phyloP scores from a whole-genome alignment of 92 coral and sea anemone genomes.

The Actinernus sp. region DNA sequence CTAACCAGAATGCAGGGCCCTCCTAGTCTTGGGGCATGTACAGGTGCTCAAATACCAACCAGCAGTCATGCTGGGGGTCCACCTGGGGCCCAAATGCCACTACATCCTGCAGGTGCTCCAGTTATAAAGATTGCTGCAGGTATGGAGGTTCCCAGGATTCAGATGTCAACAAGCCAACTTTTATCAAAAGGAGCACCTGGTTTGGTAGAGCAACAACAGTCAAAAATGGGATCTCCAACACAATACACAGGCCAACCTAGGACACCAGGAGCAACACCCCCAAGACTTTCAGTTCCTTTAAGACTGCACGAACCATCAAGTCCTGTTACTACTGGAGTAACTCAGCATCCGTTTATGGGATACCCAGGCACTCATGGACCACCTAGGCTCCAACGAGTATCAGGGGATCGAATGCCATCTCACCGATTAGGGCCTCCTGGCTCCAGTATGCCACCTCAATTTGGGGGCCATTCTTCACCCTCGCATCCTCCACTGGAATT shows the following conservation, averaged over 20 bases:
- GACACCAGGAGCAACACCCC: constrained; percentile 4
- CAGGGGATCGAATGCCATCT: constrained; percentile 24
- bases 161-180: too few species aligned
- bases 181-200: too few species aligned
- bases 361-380: constrained; percentile 22
- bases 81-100: too few species aligned
- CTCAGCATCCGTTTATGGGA: constrained; percentile 8
- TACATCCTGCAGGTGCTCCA: too few species aligned
- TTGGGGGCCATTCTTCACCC: constrained; percentile 4
- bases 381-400: constrained; percentile 39
- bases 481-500: constrained; percentile 31
- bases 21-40: constrained; percentile 6
- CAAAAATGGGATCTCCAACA: constrained; percentile 4
- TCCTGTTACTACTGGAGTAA: constrained; percentile 17
- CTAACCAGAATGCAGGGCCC: constrained; percentile 10
- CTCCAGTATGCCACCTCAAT: constrained; percentile 3
- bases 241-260: constrained; percentile 17
- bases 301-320: constrained; percentile 7
- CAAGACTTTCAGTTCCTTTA: constrained; percentile 8
- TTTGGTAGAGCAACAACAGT: too few species aligned
- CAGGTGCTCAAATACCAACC: constrained; percentile 21
- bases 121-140: too few species aligned
- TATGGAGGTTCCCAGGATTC: too few species aligned
- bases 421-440: constrained; percentile 15
- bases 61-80: constrained; percentile 7